Evolutionary conservation across 2,888 invertebrate genomes (phyloP).

Genomic region (Cerceris ruficornis): DNA sequence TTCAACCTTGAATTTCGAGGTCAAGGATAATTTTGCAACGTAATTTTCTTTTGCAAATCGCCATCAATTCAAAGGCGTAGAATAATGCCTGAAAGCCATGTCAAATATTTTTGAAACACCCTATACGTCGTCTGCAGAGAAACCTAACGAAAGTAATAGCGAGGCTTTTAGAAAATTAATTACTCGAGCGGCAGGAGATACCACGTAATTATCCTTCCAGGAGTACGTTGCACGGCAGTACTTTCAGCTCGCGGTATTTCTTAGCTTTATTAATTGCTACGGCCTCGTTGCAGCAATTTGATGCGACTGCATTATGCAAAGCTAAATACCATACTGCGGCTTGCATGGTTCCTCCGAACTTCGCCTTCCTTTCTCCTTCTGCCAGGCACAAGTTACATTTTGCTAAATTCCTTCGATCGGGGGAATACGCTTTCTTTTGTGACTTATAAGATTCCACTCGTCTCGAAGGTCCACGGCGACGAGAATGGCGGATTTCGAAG

Average conservation of each 20-base stretch:
- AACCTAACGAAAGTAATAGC: slow-evolving; percentile 1
- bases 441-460: no score
- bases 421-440: no score
- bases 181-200: neutral
- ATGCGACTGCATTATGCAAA: slow-evolving; percentile 58
- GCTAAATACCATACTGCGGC: slow-evolving; percentile 45
- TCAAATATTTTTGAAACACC: neutral
- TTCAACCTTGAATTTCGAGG: no score
- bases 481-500: no score
- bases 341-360: neutral
- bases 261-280: slow-evolving; percentile 63
- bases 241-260: slow-evolving; percentile 54
- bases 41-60: no score
- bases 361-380: neutral
- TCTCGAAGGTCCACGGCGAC: no score
- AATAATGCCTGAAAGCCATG: neutral
- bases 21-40: no score
- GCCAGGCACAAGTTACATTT: no score
- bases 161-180: slow-evolving; percentile 40
- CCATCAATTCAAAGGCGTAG: no score
- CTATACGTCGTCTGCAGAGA: neutral
- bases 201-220: slow-evolving; percentile 43
- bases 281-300: slow-evolving; percentile 57
- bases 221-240: slow-evolving; percentile 32
- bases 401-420: no score